These are phyloP conservation scores for Gastrophysa polygoni DNA, from an alignment of 2,888 invertebrate genomes.

Conservation along the genomic window DNA sequence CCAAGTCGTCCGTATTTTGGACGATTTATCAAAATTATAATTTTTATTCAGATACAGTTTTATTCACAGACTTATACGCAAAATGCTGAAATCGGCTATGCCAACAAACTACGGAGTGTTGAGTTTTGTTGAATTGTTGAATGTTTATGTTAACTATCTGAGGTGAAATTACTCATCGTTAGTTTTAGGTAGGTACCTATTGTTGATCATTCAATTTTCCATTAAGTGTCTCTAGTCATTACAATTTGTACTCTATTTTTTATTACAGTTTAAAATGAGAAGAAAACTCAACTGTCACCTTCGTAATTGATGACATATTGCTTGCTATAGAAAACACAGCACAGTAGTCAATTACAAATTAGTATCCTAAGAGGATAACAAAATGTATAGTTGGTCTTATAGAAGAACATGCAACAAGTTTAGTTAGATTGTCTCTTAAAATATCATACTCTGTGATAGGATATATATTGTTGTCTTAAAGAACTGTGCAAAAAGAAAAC, in stretches of 20 bases:
- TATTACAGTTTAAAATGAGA: no score
- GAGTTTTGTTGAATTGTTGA: no score
- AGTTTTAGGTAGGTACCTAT: background rate
- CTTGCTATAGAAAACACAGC: slow-evolving; percentile 22
- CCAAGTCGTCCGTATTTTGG: no score
- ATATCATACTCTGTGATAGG: slow-evolving; percentile 39
- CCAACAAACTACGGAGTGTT: no score
- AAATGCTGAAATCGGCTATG: no score
- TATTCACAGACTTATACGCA: no score
- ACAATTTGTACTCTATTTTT: no score
- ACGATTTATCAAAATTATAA: no score
- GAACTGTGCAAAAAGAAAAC: slow-evolving; percentile 36
- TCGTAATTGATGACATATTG: slow-evolving; percentile 21
- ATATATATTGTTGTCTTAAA: slow-evolving; percentile 38
- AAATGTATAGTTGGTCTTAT: slow-evolving; percentile 28
- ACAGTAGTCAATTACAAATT: slow-evolving; percentile 38
- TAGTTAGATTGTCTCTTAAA: slow-evolving; percentile 34
- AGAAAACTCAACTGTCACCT: slow-evolving; percentile 14
- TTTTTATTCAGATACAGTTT: no score
- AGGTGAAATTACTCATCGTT: background rate
- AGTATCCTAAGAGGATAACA: slow-evolving; percentile 37
- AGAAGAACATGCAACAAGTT: slow-evolving; percentile 29
- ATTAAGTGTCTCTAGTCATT: no score
- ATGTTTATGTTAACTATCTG: no score
- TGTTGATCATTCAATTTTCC: background rate